These are phyloP conservation scores for Phania funesta DNA, from an alignment of 2,888 invertebrate genomes.

Conservation along the genomic window DNA sequence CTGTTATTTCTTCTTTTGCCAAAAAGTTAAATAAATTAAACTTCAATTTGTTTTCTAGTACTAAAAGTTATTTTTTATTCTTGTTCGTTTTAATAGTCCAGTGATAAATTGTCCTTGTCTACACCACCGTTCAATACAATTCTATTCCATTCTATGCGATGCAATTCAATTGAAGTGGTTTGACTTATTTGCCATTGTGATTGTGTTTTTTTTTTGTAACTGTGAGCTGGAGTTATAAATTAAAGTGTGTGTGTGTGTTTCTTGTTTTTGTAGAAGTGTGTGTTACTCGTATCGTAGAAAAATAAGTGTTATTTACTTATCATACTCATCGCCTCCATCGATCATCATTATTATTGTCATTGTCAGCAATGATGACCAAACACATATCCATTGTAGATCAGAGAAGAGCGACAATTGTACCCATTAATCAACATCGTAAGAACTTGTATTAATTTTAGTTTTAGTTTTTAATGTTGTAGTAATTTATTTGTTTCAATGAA, in stretches of 20 bases:
- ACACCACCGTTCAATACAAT: background rate
- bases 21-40: constrained; percentile 30
- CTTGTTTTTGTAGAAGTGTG: background rate
- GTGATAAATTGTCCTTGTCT: constrained; percentile 44
- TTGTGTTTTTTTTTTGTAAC: background rate
- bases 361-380: constrained; percentile 44
- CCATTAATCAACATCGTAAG: constrained; percentile 66
- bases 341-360: constrained; percentile 21
- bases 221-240: background rate
- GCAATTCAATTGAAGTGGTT: constrained; percentile 30
- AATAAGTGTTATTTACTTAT: constrained; percentile 32
- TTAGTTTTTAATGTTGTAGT: background rate
- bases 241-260: background rate
- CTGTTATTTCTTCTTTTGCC: background rate
- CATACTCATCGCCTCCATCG: constrained; percentile 27
- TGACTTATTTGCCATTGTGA: background rate
- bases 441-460: background rate
- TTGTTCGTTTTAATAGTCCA: background rate
- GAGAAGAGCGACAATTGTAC: constrained; percentile 64
- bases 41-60: background rate
- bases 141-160: constrained; percentile 1
- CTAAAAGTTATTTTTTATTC: background rate
- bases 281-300: background rate
- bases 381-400: constrained; percentile 59
- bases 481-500: background rate